These are phyloP conservation scores for Bombus balteatus DNA, from an alignment of 1,140 invertebrate species.

Conservation along the genomic window DNA sequence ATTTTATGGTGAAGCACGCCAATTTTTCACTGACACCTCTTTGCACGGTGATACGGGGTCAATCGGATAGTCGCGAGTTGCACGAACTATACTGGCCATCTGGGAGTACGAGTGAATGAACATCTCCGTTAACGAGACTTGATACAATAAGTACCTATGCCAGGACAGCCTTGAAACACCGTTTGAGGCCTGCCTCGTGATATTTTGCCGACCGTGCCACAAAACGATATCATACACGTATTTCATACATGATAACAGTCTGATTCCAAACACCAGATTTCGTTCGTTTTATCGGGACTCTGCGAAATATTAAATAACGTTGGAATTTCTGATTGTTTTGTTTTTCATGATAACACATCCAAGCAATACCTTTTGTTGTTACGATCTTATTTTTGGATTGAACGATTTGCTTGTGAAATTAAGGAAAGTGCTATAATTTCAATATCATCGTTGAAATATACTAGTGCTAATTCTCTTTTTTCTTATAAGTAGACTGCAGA, in stretches of 20 bases:
- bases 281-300: not conserved
- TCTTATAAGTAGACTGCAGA: too few relatives aligned
- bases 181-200: constrained; percentile 45
- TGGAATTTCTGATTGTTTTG: not conserved
- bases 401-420: not conserved
- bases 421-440: not conserved
- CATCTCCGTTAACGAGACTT: constrained; percentile 81
- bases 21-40: constrained; percentile 23
- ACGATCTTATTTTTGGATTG: not conserved
- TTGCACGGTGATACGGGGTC: constrained; percentile 24
- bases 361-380: not conserved
- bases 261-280: not conserved
- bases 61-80: constrained; percentile 64
- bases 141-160: constrained; percentile 82
- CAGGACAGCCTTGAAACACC: constrained; percentile 78
- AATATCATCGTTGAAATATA: not conserved
- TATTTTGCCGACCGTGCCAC: constrained; percentile 44
- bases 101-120: constrained; percentile 78
- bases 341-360: not conserved
- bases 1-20: constrained; percentile 43
- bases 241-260: not conserved
- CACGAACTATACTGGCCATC: constrained; percentile 65
- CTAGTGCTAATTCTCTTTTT: too few relatives aligned
- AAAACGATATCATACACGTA: constrained; percentile 26
- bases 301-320: not conserved